Base-by-base conservation (phyloP, 2,888 invertebrate species). In the Odontocerum albicorne region DNA sequence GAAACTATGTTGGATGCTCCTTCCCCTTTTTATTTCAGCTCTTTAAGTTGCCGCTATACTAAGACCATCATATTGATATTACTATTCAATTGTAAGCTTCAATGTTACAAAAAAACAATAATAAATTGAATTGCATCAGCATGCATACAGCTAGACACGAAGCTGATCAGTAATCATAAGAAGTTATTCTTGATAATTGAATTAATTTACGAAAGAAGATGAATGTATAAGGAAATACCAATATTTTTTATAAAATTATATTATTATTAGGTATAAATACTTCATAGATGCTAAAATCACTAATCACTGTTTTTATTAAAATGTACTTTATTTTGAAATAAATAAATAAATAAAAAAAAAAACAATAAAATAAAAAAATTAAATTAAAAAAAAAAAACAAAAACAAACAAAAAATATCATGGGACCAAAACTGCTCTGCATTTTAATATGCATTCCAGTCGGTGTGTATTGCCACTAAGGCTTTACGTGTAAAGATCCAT, bases 261-360 rank as follows among this genome's bases (percentile, higher is more conserved):
- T 49, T 50, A 54, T 52, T 53, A 53, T 35, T 58, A 53, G 60
- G 52, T 40, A 36, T 46, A 49, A 42, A 38, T 57, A 54, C 36
- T 57, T 55, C 27, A 32, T 60, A 55, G 55, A 36, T 35, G 45
- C 55, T 58, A 45, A 55, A 58, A 20, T 58, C 42, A 55, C 49
- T 60, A 57, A 54, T 44, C 44, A 55, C 33, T 57, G 54, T 51
- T 51, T 57, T 52, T 53, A 27, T 58, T 51, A 49, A 49, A 44
- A 36, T 57, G 56, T 57, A 60, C 35, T 38, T 75, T 75, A 74
- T 64, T 63, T 72, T 72, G 78, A 79, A 78, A 77, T 74, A 78
- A 78, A 77, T 74, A 74, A 73, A 68, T 70, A 73, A 74, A 74
- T 71, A 66, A 68, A 67, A 63, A 64, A 65, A 63, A 64, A 63